Evolutionary conservation across 2,797 vertebrate genomes (phyloP).

Genomic region (Falco columbarius): DNA sequence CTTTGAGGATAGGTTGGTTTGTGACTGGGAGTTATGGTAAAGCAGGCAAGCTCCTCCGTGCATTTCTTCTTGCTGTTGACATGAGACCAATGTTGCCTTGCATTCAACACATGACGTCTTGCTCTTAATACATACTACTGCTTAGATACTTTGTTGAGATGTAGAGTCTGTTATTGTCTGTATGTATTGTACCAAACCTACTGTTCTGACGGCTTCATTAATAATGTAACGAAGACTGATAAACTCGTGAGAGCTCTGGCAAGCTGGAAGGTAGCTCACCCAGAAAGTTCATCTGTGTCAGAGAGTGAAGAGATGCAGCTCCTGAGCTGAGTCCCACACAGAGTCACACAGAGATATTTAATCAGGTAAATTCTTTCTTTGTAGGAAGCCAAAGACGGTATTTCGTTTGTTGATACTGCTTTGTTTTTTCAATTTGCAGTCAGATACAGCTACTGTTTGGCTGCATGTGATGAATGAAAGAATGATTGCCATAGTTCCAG

Average conservation of each 20-base stretch:
- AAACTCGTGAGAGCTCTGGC: background rate
- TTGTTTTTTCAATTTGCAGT: background rate
- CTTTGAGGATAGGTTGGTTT: background rate
- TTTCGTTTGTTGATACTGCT: background rate
- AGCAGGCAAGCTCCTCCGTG: background rate
- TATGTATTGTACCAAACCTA: background rate
- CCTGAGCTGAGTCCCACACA: background rate
- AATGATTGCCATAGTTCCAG: background rate
- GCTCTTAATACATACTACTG: background rate
- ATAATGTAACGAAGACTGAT: background rate
- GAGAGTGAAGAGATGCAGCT: background rate
- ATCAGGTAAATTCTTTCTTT: background rate
- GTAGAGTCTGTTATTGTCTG: background rate
- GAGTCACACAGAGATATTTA: background rate
- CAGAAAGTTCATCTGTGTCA: background rate
- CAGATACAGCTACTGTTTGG: background rate
- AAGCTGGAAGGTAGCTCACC: background rate
- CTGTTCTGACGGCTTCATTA: background rate
- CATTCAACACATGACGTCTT: fast-evolving
- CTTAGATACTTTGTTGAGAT: background rate
- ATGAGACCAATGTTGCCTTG: background rate
- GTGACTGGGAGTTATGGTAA: background rate
- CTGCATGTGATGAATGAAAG: background rate
- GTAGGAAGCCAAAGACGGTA: background rate
- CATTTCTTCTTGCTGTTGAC: background rate